Evolutionary conservation across 2,797 vertebrate genomes (phyloP).

Genomic region (Pseudotriccus pelzelni): DNA sequence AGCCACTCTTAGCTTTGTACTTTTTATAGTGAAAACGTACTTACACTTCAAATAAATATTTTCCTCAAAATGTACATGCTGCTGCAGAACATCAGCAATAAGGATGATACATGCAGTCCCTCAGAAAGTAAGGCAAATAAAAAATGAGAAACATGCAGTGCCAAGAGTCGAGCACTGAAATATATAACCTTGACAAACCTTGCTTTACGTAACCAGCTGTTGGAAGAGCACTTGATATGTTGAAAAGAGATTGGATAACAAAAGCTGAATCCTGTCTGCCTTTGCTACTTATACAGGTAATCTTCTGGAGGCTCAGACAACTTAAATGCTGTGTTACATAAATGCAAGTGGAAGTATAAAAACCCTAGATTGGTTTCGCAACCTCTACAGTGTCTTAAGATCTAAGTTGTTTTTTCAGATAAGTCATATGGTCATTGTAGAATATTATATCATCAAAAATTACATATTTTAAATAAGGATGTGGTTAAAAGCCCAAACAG

Average conservation of each 20-base stretch:
- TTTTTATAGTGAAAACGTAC: neutral
- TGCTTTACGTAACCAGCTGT: neutral
- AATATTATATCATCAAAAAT: neutral
- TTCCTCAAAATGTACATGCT: neutral
- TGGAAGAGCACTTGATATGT: neutral
- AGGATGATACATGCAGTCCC: neutral
- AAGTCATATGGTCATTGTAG: neutral
- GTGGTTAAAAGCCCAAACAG: neutral
- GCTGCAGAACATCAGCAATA: neutral
- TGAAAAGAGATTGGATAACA: neutral
- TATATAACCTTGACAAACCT: neutral
- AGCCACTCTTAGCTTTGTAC: neutral
- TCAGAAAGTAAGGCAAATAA: neutral
- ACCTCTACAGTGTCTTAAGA: neutral
- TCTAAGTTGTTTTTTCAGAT: neutral
- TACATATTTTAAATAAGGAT: neutral
- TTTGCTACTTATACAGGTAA: conserved; percentile 21
- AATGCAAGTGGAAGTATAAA: neutral
- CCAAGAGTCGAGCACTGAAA: neutral
- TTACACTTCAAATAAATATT: neutral
- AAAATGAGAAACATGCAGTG: neutral
- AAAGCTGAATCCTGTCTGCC: conserved; percentile 3
- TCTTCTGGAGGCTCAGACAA: neutral
- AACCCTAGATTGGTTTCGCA: neutral
- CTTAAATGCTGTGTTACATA: neutral